phyloP scores from a whole-genome alignment of 2,113 vertebrate genomes.

The Xenotilapia longispinis region DNA sequence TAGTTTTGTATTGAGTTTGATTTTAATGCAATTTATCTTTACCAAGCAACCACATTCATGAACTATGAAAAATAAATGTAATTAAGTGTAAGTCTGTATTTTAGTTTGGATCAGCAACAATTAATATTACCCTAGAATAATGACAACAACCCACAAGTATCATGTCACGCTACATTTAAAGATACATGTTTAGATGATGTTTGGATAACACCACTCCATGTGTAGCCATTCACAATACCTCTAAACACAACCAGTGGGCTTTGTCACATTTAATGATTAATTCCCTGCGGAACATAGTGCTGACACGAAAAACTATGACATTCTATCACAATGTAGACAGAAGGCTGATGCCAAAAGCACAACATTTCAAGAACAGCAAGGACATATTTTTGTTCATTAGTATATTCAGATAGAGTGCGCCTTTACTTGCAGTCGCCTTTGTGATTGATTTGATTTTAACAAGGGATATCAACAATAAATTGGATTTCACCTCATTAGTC shows the following conservation, averaged over 20 bases:
- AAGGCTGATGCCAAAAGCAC: neutral
- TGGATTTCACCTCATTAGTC: neutral
- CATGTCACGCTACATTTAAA: neutral
- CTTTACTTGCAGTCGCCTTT: neutral
- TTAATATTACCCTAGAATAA: neutral
- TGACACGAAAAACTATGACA: neutral
- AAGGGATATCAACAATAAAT: neutral
- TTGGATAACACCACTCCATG: neutral
- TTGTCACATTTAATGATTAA: neutral
- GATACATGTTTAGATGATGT: neutral
- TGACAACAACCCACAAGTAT: neutral
- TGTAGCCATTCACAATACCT: neutral
- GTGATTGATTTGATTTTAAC: neutral
- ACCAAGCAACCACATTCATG: neutral
- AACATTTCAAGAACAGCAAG: neutral
- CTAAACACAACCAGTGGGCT: neutral
- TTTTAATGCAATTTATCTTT: neutral
- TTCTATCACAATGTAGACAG: neutral
- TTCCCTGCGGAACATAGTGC: fast-evolving
- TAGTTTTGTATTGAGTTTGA: neutral
- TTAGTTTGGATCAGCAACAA: neutral
- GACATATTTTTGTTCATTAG: neutral
- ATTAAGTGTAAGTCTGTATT: neutral
- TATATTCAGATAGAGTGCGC: neutral
- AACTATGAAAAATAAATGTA: neutral